phyloP scores from a whole-genome alignment of 2,797 vertebrate species.

The Pitangus sulphuratus region DNA sequence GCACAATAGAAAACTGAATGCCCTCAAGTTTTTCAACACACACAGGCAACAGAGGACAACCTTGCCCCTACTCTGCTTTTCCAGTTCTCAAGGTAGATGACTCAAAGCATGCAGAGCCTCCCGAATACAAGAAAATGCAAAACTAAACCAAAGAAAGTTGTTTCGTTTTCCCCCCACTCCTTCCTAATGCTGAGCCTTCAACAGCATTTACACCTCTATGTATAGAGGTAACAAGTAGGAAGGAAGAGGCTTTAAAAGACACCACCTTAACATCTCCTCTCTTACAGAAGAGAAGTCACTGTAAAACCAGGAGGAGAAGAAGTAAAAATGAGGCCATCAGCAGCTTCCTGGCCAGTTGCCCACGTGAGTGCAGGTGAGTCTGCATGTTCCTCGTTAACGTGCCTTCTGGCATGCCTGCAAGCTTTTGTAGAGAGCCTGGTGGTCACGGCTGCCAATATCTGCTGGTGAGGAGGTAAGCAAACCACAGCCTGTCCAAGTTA shows the following conservation, averaged over 20 bases:
- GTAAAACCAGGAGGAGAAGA: background rate
- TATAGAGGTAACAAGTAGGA: background rate
- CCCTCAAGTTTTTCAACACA: background rate
- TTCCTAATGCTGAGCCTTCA: background rate
- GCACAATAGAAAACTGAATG: background rate
- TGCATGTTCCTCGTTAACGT: background rate
- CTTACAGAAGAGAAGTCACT: background rate
- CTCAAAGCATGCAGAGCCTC: background rate
- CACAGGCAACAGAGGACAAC: background rate
- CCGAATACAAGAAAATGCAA: background rate
- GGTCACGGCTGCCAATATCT: background rate
- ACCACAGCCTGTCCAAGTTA: background rate
- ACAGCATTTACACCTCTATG: background rate
- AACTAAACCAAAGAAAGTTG: background rate
- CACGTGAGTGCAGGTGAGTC: background rate
- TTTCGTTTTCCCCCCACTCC: background rate
- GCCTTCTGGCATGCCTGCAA: background rate
- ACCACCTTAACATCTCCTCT: background rate
- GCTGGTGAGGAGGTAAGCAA: background rate
- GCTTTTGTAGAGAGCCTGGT: background rate
- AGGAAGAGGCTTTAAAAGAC: slow-evolving; percentile 7
- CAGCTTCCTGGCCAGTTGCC: background rate
- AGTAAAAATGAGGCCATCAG: background rate
- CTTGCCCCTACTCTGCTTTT: background rate
- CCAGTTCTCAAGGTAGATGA: background rate